These are phyloP conservation scores for Porites lobata DNA, from an alignment of 92 coral and sea anemone genomes.

Conservation along the genomic window DNA sequence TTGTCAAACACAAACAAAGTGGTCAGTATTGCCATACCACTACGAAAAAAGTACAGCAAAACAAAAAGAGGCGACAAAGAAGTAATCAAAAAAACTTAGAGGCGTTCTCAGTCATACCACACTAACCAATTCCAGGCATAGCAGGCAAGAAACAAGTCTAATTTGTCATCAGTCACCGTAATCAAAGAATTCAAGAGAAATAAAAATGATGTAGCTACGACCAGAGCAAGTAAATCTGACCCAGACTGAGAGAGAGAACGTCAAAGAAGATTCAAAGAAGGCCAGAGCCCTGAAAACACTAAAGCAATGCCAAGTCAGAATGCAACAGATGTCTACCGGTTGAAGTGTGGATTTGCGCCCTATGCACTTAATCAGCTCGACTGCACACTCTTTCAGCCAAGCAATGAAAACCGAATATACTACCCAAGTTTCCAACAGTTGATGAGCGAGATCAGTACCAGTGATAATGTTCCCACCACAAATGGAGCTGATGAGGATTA, in stretches of 20 bases:
- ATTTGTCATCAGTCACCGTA: conserved; percentile 44
- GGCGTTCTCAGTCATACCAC: conserved; percentile 81
- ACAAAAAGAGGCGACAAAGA: conserved; percentile 73
- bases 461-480: conserved; percentile 2
- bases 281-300: conserved; percentile 65
- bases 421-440: conserved; percentile 53
- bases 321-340: conserved; percentile 69
- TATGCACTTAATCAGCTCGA: conserved; percentile 66
- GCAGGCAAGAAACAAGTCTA: conserved; percentile 70
- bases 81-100: conserved; percentile 70
- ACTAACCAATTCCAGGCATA: conserved; percentile 73
- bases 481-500: conserved; percentile 34
- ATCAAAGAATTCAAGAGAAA: conserved; percentile 42
- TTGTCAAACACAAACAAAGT: conserved; percentile 80
- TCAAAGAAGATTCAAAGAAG: conserved; percentile 50
- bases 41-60: conserved; percentile 60
- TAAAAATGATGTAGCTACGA: conserved; percentile 29
- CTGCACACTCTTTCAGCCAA: conserved; percentile 31
- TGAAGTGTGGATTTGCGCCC: conserved; percentile 79
- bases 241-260: conserved; percentile 2
- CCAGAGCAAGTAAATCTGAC: background rate
- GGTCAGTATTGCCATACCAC: conserved; percentile 86
- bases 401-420: conserved; percentile 20
- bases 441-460: conserved; percentile 43
- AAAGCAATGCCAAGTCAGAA: conserved; percentile 73